Evolutionary conservation across 2,797 vertebrate species (phyloP), one percentile per base, ranked within the genome.

Genomic region (Rhadinocentrus ornatus): DNA sequence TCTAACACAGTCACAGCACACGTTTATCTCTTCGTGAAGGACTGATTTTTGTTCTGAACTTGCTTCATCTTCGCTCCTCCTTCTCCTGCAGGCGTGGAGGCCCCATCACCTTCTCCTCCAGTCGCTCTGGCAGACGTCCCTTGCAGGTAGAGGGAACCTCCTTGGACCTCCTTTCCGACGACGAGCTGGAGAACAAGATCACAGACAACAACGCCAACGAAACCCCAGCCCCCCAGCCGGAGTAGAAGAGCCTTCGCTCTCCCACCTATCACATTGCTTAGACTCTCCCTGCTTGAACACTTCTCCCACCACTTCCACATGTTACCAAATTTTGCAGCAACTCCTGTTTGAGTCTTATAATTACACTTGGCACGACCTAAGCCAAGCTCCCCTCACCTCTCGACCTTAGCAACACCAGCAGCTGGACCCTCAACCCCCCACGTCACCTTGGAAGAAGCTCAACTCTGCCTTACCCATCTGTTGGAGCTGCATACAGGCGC

Each of bases 91-190:
- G 97, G 48, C 96, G 96, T 0, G 96, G 97, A 0, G 97, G 96
- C 1, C 96, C 97, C 66, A 96, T 96, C 82, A 97, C 96, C 83
- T 95, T 95, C 86, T 95, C 97, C 3, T 95, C 96, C 0, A 96
- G 96, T 62, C 96, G 97, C 27, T 95, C 97, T 0, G 96, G 97
- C 29, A 89, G 98, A 35, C 96, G 98, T 37, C 96, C 94, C 81
- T 94, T 99, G 76, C 97, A 97, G 91, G 94, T 97, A 0, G 97
- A 99, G 81, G 97, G 97, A 2, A 96, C 97, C 31, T 95, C 92
- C 29, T 35, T 92, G 77, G 92, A 93, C 64, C 91, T 93, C 11
- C 73, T 97, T 48, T 99, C 98, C 0, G 97, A 99, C 0, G 98
- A 99, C 0, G 97, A 99, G 7, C 94, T 91, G 0, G 97, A 98